Evolutionary conservation across 2,113 vertebrate genomes (phyloP).

Genomic region (Colistium nudipinnis): DNA sequence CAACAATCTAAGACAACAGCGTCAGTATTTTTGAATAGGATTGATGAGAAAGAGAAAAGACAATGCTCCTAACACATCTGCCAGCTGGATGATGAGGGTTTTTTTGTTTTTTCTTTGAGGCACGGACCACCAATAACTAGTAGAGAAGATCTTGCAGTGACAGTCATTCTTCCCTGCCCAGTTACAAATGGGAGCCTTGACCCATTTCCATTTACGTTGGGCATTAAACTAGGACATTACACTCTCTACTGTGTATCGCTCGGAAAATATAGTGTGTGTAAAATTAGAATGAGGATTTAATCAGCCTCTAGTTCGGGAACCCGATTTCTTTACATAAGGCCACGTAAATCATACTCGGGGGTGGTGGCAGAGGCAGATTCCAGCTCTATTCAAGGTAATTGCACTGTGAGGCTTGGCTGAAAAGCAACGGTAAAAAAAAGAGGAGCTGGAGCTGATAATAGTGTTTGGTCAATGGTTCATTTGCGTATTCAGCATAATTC

Average conservation of each 20-base stretch:
- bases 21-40: slow-evolving; percentile 28
- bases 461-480: neutral
- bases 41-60: slow-evolving; percentile 25
- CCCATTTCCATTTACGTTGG: slow-evolving; percentile 42
- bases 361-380: slow-evolving; percentile 9
- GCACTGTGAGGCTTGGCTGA: slow-evolving; percentile 7
- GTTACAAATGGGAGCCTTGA: slow-evolving; percentile 39
- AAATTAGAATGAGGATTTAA: slow-evolving; percentile 48
- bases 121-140: slow-evolving; percentile 8
- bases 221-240: slow-evolving; percentile 54
- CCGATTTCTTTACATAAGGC: slow-evolving; percentile 6
- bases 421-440: slow-evolving; percentile 10
- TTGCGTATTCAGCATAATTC: neutral
- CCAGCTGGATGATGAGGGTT: slow-evolving; percentile 29
- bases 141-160: slow-evolving; percentile 13
- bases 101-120: slow-evolving; percentile 3
- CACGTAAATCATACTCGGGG: slow-evolving; percentile 29
- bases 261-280: slow-evolving; percentile 32
- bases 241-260: slow-evolving; percentile 36
- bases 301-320: slow-evolving; percentile 14
- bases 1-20: slow-evolving; percentile 34
- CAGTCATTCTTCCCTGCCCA: slow-evolving; percentile 15
- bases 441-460: neutral
- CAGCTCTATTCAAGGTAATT: slow-evolving; percentile 21
- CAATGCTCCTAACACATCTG: slow-evolving; percentile 31